Base-by-base conservation (phyloP, 2,113 vertebrate species). In the Xiphophorus couchianus region DNA sequence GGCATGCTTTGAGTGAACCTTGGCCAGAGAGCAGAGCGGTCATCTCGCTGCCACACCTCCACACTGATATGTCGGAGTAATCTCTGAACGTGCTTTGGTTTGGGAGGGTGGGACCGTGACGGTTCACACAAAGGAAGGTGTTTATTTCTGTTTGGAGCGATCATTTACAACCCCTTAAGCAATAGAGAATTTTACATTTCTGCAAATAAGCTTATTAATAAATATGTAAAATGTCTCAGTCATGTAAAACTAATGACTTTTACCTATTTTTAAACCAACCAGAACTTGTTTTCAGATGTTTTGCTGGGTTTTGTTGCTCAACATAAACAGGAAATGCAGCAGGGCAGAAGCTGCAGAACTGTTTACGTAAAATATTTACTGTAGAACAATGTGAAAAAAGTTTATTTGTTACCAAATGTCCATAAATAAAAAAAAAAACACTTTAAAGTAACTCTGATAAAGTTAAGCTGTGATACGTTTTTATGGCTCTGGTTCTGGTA, bases 1-100 rank as follows among this genome's bases (percentile, higher is more conserved):
- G 65, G 35, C 74, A 6, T 75, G 72, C 78, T 80, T 63, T 82
- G 10, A 27, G 29, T 91, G 87, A 90, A 91, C 90, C 58, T 91
- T 92, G 88, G 70, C 78, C 81, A 66, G 60, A 64, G 19, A 66
- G 76, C 14, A 27, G 67, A 66, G 62, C 27, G 29, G 76, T 78
- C 4, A 33, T 83, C 74, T 64, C 14, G 61, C 70, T 48, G 77
- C 71, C 81, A 71, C 79, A 76, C 76, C 73, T 82, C 30, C 76
- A 73, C 30, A n/a, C 65, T 35, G 48, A 73, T 63, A 74, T 1
- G 7, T 54, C 54, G 73, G 25, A 19, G 44, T 78, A 66, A 85
- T 81, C 88, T 82, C 37, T 62, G 70, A 76, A n/a, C 44, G 62
- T 35, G 60, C 30, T 75, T 79, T 58, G 69, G 58, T 72, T 39